These are phyloP conservation scores for Dendrolimus punctatus DNA, from an alignment of 1,140 invertebrate species.

Conservation along the genomic window DNA sequence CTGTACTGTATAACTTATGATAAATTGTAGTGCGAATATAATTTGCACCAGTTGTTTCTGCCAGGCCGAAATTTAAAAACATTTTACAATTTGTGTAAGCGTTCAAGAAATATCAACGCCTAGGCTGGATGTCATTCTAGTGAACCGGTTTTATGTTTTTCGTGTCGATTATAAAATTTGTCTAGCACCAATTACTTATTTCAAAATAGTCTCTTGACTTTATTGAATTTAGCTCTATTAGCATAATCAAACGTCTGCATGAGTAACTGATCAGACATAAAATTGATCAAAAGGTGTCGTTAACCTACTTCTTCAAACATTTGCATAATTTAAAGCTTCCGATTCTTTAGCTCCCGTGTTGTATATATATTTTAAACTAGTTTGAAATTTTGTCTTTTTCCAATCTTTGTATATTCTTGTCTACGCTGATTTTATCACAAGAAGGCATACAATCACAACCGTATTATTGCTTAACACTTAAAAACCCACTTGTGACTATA, in stretches of 20 bases:
- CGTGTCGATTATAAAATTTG: not conserved
- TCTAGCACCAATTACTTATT: too few relatives aligned
- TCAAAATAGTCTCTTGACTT: not conserved
- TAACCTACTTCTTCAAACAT: constrained; percentile 33
- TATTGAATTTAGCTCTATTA: constrained; percentile 3
- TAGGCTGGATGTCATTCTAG: constrained; percentile 34
- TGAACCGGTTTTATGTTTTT: constrained; percentile 27
- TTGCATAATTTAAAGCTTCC: constrained; percentile 31
- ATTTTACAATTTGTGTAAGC: constrained; percentile 37
- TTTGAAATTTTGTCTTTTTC: too few relatives aligned
- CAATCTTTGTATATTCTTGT: too few relatives aligned
- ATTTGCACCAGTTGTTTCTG: constrained; percentile 27
- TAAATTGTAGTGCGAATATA: constrained; percentile 27
- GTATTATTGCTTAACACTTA: too few relatives aligned
- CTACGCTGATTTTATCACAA: too few relatives aligned
- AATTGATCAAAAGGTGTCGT: constrained; percentile 13
- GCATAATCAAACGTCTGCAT: constrained; percentile 5
- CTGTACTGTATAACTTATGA: constrained; percentile 19
- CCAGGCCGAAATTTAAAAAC: constrained; percentile 22
- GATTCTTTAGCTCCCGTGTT: constrained; percentile 11
- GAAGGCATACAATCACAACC: too few relatives aligned
- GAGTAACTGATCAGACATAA: constrained; percentile 9
- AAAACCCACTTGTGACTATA: too few relatives aligned
- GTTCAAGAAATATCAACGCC: constrained; percentile 37
- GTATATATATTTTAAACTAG: too few relatives aligned